phyloP scores from a whole-genome alignment of 2,113 vertebrate genomes.

The Ictalurus furcatus region DNA sequence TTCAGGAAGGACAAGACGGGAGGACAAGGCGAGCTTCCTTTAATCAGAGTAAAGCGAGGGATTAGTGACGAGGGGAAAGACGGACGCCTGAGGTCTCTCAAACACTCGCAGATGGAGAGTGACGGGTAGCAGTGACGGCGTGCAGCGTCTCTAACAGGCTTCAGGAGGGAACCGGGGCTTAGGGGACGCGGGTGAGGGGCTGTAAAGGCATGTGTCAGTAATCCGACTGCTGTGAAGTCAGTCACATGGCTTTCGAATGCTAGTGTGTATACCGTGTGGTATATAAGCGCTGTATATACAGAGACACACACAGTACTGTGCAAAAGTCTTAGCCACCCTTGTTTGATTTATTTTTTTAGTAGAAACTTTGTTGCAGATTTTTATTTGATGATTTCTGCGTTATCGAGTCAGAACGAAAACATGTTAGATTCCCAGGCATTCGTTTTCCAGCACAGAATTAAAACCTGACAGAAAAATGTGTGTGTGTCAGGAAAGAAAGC shows the following conservation, averaged over 20 bases:
- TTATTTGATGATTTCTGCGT: too few relatives aligned
- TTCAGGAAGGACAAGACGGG: not conserved
- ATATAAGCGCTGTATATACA: not conserved
- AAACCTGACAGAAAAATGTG: too few relatives aligned
- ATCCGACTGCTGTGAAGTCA: slow-evolving; percentile 39
- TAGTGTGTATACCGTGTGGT: not conserved
- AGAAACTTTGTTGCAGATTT: too few relatives aligned
- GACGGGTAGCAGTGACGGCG: slow-evolving; percentile 35
- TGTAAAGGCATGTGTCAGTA: slow-evolving; percentile 49
- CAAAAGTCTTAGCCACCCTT: too few relatives aligned
- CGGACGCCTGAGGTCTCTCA: slow-evolving; percentile 43
- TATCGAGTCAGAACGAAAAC: too few relatives aligned
- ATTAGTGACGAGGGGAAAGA: slow-evolving; percentile 65
- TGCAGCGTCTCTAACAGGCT: slow-evolving; percentile 23
- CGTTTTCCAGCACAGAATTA: too few relatives aligned
- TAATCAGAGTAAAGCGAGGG: slow-evolving; percentile 73
- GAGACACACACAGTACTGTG: not conserved
- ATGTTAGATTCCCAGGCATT: too few relatives aligned
- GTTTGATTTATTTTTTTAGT: too few relatives aligned
- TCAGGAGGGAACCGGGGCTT: slow-evolving; percentile 30
- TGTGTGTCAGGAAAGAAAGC: too few relatives aligned
- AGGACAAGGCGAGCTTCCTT: slow-evolving; percentile 45
- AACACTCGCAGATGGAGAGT: slow-evolving; percentile 40
- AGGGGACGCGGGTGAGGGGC: slow-evolving; percentile 18
- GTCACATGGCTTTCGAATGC: not conserved